Conservation (phyloP, 2,888 invertebrate genomes). For the Ophion ventricosus region DNA sequence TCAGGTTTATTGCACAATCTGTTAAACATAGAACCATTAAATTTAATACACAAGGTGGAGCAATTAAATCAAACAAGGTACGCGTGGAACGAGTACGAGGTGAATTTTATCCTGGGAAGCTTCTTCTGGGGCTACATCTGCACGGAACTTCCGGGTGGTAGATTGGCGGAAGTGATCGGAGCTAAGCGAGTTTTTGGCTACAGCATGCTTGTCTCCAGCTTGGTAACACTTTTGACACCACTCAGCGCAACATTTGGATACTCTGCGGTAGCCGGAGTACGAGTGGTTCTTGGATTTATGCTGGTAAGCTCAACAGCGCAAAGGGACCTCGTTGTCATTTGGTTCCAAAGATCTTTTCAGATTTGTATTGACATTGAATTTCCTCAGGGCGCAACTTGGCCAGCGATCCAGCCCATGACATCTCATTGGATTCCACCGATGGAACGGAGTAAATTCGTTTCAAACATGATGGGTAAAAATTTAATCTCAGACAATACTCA, state of each 20-base stretch:
- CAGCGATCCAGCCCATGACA: constrained; percentile 96
- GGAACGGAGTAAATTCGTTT: constrained; percentile 96
- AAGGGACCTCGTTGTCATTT: not conserved
- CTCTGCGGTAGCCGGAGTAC: constrained; percentile 88
- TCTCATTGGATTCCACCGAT: constrained; percentile 97
- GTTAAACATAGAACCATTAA: constrained; percentile 5
- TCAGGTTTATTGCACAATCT: not conserved
- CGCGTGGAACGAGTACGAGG: constrained; percentile 91
- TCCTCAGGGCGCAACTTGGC: constrained; percentile 93
- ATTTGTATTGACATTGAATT: not conserved
- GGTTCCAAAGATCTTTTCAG: not conserved
- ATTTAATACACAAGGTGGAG: constrained; percentile 59
- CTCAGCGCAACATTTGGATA: constrained; percentile 89
- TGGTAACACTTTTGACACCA: constrained; percentile 92
- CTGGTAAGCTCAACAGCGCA: constrained; percentile 84
- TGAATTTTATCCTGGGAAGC: constrained; percentile 92
- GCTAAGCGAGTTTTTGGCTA: constrained; percentile 94
- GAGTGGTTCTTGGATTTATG: constrained; percentile 91
- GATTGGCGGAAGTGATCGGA: constrained; percentile 92
- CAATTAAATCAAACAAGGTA: constrained; percentile 84
- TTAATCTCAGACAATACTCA: not conserved
- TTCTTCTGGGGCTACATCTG: constrained; percentile 97
- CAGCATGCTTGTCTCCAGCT: constrained; percentile 92
- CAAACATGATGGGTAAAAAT: constrained; percentile 93
- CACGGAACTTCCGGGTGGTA: constrained; percentile 94